Base-by-base conservation (phyloP, 2,797 vertebrate species). In the Hydrophis major region DNA sequence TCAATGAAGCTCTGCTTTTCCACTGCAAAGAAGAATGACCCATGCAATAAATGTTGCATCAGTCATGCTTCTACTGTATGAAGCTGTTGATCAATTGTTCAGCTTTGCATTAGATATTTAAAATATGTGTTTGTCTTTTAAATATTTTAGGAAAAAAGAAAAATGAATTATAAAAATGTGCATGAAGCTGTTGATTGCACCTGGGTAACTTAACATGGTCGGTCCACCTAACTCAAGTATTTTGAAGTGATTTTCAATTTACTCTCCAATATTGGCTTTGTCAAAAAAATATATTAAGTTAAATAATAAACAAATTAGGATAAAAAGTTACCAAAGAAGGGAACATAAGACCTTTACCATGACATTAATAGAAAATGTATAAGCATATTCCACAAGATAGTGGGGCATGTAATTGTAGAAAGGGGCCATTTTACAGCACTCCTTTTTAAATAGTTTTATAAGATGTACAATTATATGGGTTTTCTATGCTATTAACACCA, bases 381-480 rank as follows among this genome's bases (percentile, higher is more conserved):
- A 56, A 56, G 16, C n/a, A 53, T 86, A 22, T 63, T 53, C 25
- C 42, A 2, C 27, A 50, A 66, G 69, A n/a, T 16, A 66, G 56
- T 63, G 89, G 50, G 50, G 57, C 91, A 2, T 53, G 42, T 66
- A 53, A 53, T 93, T 93, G 74, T 94, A 0, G 89, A 22, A 83
- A 50, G 22, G 89, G 93, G 42, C 66, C 90, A 86, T 61, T 91
- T 57, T 91, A 59, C 92, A 57, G 78, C 32, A 92, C 32, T 78
- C 89, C 90, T 95, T 94, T 93, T 90, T 42, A 12, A 55, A 55
- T 55, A n/a, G 0, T 18, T 92, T 93, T 93, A 93, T 50, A 50
- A 95, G 92, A 95, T 95, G 89, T 95, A 93, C 94, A 94, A 28
- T 96, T 97, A 95, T 96, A 92, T 96, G 90, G 22, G 25, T 66